Percentiles rank a stretch among this genome's conserved stretches.
phyloP scores from a whole-genome alignment of 1,140 invertebrate species.

The Drosophila navojoa region DNA sequence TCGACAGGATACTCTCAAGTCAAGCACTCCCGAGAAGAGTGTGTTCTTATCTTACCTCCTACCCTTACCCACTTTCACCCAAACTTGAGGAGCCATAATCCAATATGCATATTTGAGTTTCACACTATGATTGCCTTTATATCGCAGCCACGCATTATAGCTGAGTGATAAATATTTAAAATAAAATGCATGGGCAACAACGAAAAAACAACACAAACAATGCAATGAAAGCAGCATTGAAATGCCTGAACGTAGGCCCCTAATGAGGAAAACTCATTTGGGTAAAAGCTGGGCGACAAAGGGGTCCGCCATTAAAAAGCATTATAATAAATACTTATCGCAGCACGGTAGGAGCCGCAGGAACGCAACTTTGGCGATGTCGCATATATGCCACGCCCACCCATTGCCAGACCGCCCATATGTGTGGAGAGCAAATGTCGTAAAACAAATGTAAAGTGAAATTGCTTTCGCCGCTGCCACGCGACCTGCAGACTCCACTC shows the following conservation, averaged over 20 bases:
- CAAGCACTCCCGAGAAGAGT: too few species aligned
- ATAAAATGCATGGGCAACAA: constrained; percentile 26
- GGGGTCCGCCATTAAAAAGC: constrained; percentile 73
- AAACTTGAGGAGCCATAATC: too few species aligned
- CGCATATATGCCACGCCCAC: constrained; percentile 43
- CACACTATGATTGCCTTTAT: neutral
- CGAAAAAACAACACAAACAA: constrained; percentile 2
- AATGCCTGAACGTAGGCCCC: constrained; percentile 41
- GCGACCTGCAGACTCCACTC: constrained; percentile 58
- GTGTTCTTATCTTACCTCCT: too few species aligned
- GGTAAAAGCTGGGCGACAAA: constrained; percentile 70
- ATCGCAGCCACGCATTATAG: neutral
- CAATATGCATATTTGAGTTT: neutral
- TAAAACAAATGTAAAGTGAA: constrained; percentile 82
- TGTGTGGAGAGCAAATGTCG: constrained; percentile 73
- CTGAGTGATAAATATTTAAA: constrained; percentile 18
- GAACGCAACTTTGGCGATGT: constrained; percentile 46
- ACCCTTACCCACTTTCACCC: too few species aligned
- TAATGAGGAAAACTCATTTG: constrained; percentile 82
- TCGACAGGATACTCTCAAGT: too few species aligned
- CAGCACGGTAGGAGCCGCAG: constrained; percentile 31
- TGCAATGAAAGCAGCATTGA: constrained; percentile 8
- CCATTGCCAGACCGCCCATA: constrained; percentile 28
- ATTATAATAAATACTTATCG: constrained; percentile 82
- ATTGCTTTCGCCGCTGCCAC: constrained; percentile 71